Evolutionary conservation across 2,797 vertebrate species (phyloP), one percentile per base, ranked within the genome.

Genomic region (Bovichtus variegatus): DNA sequence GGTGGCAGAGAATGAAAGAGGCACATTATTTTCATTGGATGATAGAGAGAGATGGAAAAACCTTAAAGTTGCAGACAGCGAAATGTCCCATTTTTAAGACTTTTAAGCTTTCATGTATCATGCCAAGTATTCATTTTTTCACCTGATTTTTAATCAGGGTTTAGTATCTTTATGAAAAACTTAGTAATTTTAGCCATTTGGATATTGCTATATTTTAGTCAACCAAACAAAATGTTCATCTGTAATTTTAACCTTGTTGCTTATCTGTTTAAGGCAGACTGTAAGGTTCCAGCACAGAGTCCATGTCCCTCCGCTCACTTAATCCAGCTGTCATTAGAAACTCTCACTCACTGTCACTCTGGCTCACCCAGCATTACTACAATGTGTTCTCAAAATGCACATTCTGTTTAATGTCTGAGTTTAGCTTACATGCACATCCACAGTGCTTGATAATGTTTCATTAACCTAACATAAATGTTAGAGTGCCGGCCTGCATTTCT

Each of bases 1-100:
- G 77, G 76, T 58, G 86, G 80, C 65, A 74, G 51, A 60, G 63
- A 76, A 47, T 50, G 31, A 76, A 63, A 76, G 54, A 78, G 50
- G 21, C 27, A 59, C 44, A 55, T 71, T 70, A 34, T 54, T 61
- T 57, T 64, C 66, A 38, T 6, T 47, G 9, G 76, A 65, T 57
- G 29, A 61, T 49, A 16, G 43, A 51, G 31, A 65, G 16, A 38
- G 58, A 63, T 63, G 44, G 34, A 63, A 27, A 38, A 27, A 57
- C 41, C 53, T 44, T 34, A 38, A 46, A 60, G 54, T 62, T 69
- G 21, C 10, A 57, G 44, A 58, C 18, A 78, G 23, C 18, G 54
- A 71, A 74, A 18, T 0, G 0, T 65, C 15, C 27, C 23, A 19
- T 43, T 72, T 41, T 47, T 31, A 21, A 18, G 46, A 23, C 44